These are phyloP conservation scores for Copidosoma floridanum DNA, from an alignment of 1,140 invertebrate species.

Conservation along the genomic window DNA sequence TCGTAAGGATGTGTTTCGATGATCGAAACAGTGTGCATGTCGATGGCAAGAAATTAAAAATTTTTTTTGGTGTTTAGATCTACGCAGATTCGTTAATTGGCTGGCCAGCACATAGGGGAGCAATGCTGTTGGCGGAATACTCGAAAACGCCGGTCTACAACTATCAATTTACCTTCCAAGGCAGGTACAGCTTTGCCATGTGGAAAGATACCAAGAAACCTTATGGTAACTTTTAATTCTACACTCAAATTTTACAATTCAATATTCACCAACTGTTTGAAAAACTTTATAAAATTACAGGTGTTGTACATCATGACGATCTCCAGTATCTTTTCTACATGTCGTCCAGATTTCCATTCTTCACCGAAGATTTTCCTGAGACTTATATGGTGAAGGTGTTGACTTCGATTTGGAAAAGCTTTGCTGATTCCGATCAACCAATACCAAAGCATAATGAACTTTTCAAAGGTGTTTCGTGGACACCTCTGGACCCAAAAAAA, in stretches of 20 bases:
- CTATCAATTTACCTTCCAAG: conserved; percentile 39
- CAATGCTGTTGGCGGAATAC: conserved; percentile 28
- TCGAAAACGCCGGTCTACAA: conserved; percentile 31
- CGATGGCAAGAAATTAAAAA: too few species aligned
- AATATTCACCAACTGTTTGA: neutral
- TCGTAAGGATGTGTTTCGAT: conserved; percentile 31
- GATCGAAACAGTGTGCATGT: too few species aligned
- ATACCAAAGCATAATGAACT: conserved; percentile 29
- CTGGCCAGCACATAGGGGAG: conserved; percentile 22
- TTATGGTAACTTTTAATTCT: conserved; percentile 28
- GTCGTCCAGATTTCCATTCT: conserved; percentile 40
- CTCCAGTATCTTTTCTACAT: conserved; percentile 61
- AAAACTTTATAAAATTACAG: conserved; percentile 38
- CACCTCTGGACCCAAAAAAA: conserved; percentile 50
- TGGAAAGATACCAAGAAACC: conserved; percentile 33
- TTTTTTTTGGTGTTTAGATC: neutral
- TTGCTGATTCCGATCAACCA: conserved; percentile 45
- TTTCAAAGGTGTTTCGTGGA: conserved; percentile 55
- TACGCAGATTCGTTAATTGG: neutral
- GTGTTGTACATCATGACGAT: conserved; percentile 63
- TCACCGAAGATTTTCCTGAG: conserved; percentile 39
- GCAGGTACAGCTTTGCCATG: conserved; percentile 32
- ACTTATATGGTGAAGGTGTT: conserved; percentile 33
- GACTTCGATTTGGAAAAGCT: conserved; percentile 42
- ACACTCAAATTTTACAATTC: neutral